Base-by-base conservation (phyloP, 2,888 invertebrate species). In the Diarsia rubi region DNA sequence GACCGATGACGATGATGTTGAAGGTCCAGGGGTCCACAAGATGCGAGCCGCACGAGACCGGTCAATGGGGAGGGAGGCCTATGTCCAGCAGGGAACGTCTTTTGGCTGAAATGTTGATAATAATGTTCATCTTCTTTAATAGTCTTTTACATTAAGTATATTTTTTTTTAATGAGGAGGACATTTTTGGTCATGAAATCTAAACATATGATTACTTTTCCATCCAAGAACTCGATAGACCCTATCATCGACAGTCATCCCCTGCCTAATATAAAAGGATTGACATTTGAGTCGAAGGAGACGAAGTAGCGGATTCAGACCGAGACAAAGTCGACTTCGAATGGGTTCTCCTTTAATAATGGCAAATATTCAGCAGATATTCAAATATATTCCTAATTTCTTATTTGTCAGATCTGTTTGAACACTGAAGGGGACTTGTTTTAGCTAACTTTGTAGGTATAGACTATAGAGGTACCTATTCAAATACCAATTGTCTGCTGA, bases 181-280 rank as follows among this genome's bases (percentile, higher is more conserved):
- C 31, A 31, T 31, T 31, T 37, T 37, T 52, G 11, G n/a, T n/a
- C n/a, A 14, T 45, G 14, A 2, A 45, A 14, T 47, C 5, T 47
- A 47, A 47, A 19, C 19, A 19, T 6, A 14, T 45, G 0, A 24
- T 21, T 8, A 8, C n/a, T 19, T 31, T n/a, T 16, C 3, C 1
- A 9, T 27, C 9, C 9, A 42, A 62, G 19, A 71, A 52, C 52
- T 83, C 84, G 88, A 86, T 71, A 79, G 6, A 45, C 3, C 3
- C 0, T 21, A 63, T 64, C 3, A 88, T 88, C 85, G 86, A 88
- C 78, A 83, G 1, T 9, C 24, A 70, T 78, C 79, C 78, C 93
- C 57, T 90, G 72, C 82, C 94, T 94, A 91, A 83, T 90, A 88
- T 96, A 96, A 96, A 96, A 96, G 96, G 96, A 96, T 96, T 96